Evolutionary conservation across 2,797 vertebrate species (phyloP).

Genomic region (Aulostomus chinensis): DNA sequence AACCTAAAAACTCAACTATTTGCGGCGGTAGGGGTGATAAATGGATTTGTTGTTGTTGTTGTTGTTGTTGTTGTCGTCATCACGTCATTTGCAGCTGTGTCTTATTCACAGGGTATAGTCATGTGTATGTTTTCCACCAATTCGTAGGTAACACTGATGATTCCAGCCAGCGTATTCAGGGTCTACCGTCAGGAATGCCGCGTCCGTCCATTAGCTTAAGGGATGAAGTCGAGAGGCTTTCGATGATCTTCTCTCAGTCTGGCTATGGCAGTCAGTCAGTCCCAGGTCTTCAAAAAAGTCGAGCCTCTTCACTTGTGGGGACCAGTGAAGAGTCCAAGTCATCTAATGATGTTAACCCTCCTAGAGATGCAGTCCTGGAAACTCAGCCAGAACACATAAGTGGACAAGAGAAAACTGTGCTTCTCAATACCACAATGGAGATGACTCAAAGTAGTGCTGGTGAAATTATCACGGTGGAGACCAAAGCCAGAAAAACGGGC

Average conservation of each 20-base stretch:
- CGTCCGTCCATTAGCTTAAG: slow-evolving; percentile 23
- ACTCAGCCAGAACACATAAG: slow-evolving; percentile 2
- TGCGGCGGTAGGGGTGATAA: slow-evolving; percentile 22
- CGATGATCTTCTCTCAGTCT: slow-evolving; percentile 22
- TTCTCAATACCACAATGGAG: slow-evolving; percentile 74
- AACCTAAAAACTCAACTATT: background rate
- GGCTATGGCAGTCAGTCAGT: slow-evolving; percentile 16
- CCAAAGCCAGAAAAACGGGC: slow-evolving; percentile 41
- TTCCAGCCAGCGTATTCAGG: background rate
- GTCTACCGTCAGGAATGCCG: background rate
- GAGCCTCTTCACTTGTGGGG: background rate
- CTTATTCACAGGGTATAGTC: background rate
- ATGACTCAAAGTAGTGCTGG: slow-evolving; percentile 56
- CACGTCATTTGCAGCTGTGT: background rate
- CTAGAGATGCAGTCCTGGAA: background rate
- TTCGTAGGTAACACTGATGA: slow-evolving; percentile 21
- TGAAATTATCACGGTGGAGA: slow-evolving; percentile 71
- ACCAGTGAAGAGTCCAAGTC: background rate
- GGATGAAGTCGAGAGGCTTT: slow-evolving; percentile 41
- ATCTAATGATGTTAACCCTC: background rate
- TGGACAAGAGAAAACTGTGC: slow-evolving; percentile 55
- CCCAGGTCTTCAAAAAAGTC: slow-evolving; percentile 2
- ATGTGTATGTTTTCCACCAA: background rate
- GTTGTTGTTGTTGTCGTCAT: background rate
- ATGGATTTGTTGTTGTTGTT: background rate